Conservation (phyloP, 2,797 vertebrate genomes). For the Tiaroga cobitis region DNA sequence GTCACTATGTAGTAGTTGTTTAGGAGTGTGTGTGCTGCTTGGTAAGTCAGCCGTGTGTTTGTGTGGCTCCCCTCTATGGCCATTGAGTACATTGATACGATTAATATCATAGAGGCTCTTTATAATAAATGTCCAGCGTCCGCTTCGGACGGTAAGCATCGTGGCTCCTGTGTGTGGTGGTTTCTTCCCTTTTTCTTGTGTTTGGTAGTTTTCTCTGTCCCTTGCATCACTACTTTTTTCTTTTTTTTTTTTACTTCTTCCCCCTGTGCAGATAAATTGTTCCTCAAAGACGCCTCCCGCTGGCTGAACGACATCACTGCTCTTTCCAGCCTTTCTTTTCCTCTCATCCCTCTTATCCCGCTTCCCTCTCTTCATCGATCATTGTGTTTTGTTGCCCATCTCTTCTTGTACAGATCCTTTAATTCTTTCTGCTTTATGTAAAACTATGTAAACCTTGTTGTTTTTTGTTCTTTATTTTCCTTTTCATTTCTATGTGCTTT, state of each 20-base stretch:
- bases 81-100: neutral
- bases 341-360: slow-evolving; percentile 54
- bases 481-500: slow-evolving; percentile 59
- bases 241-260: slow-evolving; percentile 66
- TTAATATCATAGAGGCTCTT: slow-evolving; percentile 31
- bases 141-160: slow-evolving; percentile 37
- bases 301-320: slow-evolving; percentile 83
- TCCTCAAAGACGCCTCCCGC: slow-evolving; percentile 87
- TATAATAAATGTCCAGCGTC: neutral
- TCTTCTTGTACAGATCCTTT: slow-evolving; percentile 92
- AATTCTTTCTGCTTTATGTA: slow-evolving; percentile 84
- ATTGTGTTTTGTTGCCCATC: slow-evolving; percentile 73
- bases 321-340: slow-evolving; percentile 82
- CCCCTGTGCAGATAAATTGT: slow-evolving; percentile 93
- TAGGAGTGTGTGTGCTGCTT: slow-evolving; percentile 19
- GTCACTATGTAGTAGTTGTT: slow-evolving; percentile 8
- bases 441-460: slow-evolving; percentile 87
- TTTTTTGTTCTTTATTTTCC: slow-evolving; percentile 78
- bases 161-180: slow-evolving; percentile 52
- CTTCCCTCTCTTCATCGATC: slow-evolving; percentile 59
- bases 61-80: slow-evolving; percentile 30
- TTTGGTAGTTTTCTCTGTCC: slow-evolving; percentile 54
- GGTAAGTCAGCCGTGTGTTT: slow-evolving; percentile 43
- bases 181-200: slow-evolving; percentile 2
- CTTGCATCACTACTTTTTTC: slow-evolving; percentile 17